Base-by-base conservation (phyloP, 2,888 invertebrate genomes). In the Microdon myrmicae region DNA sequence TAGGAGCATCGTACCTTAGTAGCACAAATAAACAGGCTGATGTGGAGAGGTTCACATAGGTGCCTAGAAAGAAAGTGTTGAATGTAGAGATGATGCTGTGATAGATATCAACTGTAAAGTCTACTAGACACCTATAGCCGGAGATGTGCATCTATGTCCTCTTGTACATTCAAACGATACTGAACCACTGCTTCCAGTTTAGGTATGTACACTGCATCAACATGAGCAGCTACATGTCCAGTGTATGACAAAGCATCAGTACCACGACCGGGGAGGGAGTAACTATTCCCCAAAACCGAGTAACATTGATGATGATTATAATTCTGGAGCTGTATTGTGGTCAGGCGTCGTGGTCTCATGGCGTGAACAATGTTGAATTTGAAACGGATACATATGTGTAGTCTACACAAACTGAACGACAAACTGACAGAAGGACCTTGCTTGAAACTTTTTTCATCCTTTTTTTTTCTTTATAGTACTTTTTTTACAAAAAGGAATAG, bases 241-340 rank as follows among this genome's bases (percentile, higher is more conserved):
- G 9, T 28, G 7, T 17, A 8, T 4, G 16, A 28, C 14, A 26
- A 47, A 25, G 22, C 13, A 41, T 35, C 35, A 48, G 29, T 29
- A 37, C 1, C 19, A 54, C 16, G 20, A 31, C 43, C 49, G 9
- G 22, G n/a, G 9, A 16, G 34, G 19, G 8, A 48, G 47, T 37
- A 47, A 60, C 41, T 43, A 47, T 41, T 44, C 32, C 51, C 43
- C 53, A 41, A 47, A 47, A 41, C 53, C 47, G 35, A 34, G 25
- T 60, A 47, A 60, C 59, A 47, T 41, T 39, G 54, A 47, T 47
- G 39, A 54, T 60, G 54, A 60, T 60, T 60, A 54, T 47, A 60
- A 54, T 60, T 41, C 39, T 25, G 25, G 32, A 25, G 26, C 37
- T 29, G 41, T 59, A n/a, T 12, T 39, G 44, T 16, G 51, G 58